Percentiles rank a stretch among this genome's conserved stretches.
These are phyloP conservation scores for Hydrotaea cyrtoneurina DNA, from an alignment of 2,888 invertebrate species.

Conservation along the genomic window DNA sequence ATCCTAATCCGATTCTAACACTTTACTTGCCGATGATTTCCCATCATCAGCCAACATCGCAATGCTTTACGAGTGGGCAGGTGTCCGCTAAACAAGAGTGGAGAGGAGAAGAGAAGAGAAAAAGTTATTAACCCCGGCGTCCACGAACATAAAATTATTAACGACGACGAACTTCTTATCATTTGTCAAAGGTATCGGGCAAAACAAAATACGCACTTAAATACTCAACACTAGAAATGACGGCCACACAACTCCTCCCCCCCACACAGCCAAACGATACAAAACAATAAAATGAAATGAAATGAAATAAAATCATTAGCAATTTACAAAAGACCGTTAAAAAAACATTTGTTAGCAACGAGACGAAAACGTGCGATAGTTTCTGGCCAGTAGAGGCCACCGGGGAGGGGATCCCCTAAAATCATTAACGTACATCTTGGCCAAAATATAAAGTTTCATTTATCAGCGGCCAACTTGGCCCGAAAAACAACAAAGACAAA, in stretches of 20 bases:
- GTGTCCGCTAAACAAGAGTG: not conserved
- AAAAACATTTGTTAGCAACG: slow-evolving; percentile 25
- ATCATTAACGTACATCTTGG: slow-evolving; percentile 12
- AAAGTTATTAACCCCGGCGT: slow-evolving; percentile 9
- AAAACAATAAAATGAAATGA: not conserved
- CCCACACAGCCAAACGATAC: no score
- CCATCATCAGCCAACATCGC: not conserved
- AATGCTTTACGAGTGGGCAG: not conserved
- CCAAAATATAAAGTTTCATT: slow-evolving; percentile 35
- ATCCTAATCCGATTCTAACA: slow-evolving; percentile 41
- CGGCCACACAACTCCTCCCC: not conserved
- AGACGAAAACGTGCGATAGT: not conserved
- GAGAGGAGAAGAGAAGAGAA: not conserved
- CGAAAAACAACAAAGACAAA: slow-evolving; percentile 9
- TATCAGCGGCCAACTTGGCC: slow-evolving; percentile 15
- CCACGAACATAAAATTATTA: not conserved
- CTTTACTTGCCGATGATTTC: not conserved
- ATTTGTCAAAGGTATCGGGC: slow-evolving; percentile 41
- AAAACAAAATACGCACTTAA: slow-evolving; percentile 8
- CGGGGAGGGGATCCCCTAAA: slow-evolving; percentile 15
- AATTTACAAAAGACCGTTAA: slow-evolving; percentile 41
- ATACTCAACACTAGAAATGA: not conserved
- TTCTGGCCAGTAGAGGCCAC: no score
- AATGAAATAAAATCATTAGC: slow-evolving; percentile 38
- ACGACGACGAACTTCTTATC: slow-evolving; percentile 39